Conservation (phyloP, 2,888 invertebrate species). For the Dasysyrphus tricinctus region DNA sequence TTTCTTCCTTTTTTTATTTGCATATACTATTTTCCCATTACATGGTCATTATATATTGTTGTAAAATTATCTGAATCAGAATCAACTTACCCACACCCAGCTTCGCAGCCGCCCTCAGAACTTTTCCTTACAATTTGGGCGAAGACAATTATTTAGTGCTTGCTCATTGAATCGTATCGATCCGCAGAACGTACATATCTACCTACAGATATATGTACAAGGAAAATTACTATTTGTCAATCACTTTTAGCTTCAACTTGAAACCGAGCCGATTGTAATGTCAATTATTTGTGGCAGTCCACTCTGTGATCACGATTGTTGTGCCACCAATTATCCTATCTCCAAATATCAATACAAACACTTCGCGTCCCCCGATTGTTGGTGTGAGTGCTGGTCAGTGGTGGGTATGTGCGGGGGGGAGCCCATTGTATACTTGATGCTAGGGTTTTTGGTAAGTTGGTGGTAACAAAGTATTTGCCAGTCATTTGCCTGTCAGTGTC, state of each 20-base stretch:
- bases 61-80: slow-evolving; percentile 54
- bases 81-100: slow-evolving; percentile 30
- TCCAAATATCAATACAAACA: slow-evolving; percentile 73
- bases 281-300: slow-evolving; percentile 74
- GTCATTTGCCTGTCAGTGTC: slow-evolving; percentile 70
- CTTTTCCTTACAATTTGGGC: slow-evolving; percentile 15
- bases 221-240: slow-evolving; percentile 71
- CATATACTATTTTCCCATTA: slow-evolving; percentile 53
- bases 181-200: background rate
- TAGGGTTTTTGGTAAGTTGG: slow-evolving; percentile 50
- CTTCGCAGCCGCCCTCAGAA: slow-evolving; percentile 19
- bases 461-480: slow-evolving; percentile 72
- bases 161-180: slow-evolving; percentile 45
- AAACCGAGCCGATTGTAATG: slow-evolving; percentile 55
- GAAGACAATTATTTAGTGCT: slow-evolving; percentile 18
- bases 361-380: slow-evolving; percentile 18
- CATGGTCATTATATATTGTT: slow-evolving; percentile 37
- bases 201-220: background rate
- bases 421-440: slow-evolving; percentile 15
- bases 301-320: slow-evolving; percentile 67
- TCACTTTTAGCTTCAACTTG: slow-evolving; percentile 55
- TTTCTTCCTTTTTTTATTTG: slow-evolving; percentile 18
- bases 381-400: background rate
- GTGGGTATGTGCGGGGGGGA: background rate
- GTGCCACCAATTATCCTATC: slow-evolving; percentile 74